Evolutionary conservation across 2,113 vertebrate species (phyloP), one percentile per base, ranked within the genome.

Genomic region (Osmerus eperlanus): DNA sequence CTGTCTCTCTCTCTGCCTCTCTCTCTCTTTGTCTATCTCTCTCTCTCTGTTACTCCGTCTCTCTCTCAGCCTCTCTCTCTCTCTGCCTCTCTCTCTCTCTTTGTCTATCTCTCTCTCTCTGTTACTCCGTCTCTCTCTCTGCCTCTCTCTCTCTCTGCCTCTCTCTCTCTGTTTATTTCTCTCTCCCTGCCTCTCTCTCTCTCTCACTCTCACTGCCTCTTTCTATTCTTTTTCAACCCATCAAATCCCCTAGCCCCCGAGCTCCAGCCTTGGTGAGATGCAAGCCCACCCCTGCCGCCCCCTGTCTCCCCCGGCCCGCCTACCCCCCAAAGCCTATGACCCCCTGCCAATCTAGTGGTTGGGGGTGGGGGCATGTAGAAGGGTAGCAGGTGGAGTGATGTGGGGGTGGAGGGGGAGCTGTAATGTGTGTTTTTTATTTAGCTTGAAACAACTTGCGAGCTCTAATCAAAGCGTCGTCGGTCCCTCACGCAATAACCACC

Each of bases 381-480:
- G 83, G 71, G 73, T 78, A 88, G 83, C 81, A 87, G 84, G 83
- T 86, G 84, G 78, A 75, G 51, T 73, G 52, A 80, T 73, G 60
- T 32, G 66, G 52, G 36, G 23, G 8, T n/a, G 64, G 78, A 80
- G 73, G 7, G 60, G 74, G 61, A 47, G 32, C 69, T 52, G 61
- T n/a, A n/a, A 25, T 58, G 54, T 75, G 47, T 72, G 68, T 70
- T 62, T 60, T 79, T 72, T 70, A 65, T 65, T 70, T 68, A 69
- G 68, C 23, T 71, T 68, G 79, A 75, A 84, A 82, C 76, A 70
- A 85, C 80, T 77, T 76, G 77, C 72, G 67, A 73, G 68, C 68
- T 75, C 25, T 78, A 82, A 81, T 88, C 78, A 80, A 87, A 77
- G 79, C 73, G 71, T 58, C 77, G 72, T 60, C 76, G 72, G 75